Percentiles rank a stretch among this genome's conserved stretches.
Conservation (phyloP, 2,797 vertebrate genomes). For the Champsocephalus gunnari region DNA sequence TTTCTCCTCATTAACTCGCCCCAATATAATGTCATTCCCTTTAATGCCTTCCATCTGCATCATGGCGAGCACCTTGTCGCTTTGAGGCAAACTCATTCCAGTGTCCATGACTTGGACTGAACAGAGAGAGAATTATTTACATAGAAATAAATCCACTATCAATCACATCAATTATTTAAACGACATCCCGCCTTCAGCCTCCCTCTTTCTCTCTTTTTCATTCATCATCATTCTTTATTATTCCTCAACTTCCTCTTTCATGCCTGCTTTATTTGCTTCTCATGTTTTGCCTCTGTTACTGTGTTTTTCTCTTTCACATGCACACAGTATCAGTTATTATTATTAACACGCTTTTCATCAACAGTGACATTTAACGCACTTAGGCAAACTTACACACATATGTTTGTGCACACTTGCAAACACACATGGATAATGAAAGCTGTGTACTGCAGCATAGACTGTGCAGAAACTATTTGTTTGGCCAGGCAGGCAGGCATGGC, state of each 20-base stretch:
- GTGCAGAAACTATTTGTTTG: constrained; percentile 48
- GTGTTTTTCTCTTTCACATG: constrained; percentile 22
- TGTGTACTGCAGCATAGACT: constrained; percentile 18
- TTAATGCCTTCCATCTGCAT: constrained; percentile 44
- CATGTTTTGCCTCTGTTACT: constrained; percentile 4
- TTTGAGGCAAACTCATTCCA: constrained; percentile 60
- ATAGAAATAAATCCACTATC: constrained; percentile 61
- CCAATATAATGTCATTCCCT: constrained; percentile 39
- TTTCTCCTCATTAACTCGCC: constrained; percentile 23
- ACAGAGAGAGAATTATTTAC: constrained; percentile 54
- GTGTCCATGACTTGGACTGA: constrained; percentile 33
- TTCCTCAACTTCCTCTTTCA: constrained; percentile 25
- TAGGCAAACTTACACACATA: constrained; percentile 36
- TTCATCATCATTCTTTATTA: constrained; percentile 29
- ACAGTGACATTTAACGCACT: constrained; percentile 60
- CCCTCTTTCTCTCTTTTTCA: constrained; percentile 10
- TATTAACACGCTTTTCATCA: constrained; percentile 71
- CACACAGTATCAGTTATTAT: constrained; percentile 61
- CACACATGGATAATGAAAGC: constrained; percentile 62
- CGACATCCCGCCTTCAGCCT: constrained; percentile 9
- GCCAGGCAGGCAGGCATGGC: constrained; percentile 39
- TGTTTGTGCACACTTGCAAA: constrained; percentile 17
- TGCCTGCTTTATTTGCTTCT: constrained; percentile 1
- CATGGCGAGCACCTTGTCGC: neutral
- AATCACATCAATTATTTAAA: constrained; percentile 70